These are phyloP conservation scores for Plagiodera versicolora DNA, from an alignment of 2,888 invertebrate species.

Conservation along the genomic window DNA sequence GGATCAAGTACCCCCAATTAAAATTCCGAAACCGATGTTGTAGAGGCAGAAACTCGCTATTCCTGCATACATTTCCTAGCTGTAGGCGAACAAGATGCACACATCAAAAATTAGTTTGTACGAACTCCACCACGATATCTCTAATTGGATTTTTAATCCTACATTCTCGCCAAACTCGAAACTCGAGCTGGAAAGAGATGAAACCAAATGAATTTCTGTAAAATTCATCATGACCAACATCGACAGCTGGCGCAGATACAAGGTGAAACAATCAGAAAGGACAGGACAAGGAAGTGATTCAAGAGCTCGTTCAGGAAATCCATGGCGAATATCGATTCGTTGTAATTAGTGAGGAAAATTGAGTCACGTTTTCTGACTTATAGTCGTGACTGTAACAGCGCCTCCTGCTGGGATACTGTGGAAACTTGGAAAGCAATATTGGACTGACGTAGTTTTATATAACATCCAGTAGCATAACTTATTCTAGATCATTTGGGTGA, in stretches of 20 bases:
- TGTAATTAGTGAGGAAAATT: slow-evolving; percentile 28
- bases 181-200: background rate
- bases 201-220: background rate
- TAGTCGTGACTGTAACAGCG: slow-evolving; percentile 5
- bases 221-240: slow-evolving; percentile 11
- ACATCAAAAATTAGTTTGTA: slow-evolving; percentile 1
- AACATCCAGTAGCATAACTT: background rate
- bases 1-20: background rate
- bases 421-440: background rate
- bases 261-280: no score
- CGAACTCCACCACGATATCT: slow-evolving; percentile 6
- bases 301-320: no score
- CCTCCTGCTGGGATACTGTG: background rate
- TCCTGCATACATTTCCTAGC: background rate
- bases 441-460: background rate
- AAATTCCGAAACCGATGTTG: background rate
- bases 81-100: background rate
- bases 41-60: slow-evolving; percentile 7
- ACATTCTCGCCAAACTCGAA: background rate
- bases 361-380: slow-evolving; percentile 26
- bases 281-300: no score
- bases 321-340: slow-evolving; percentile 27
- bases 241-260: no score
- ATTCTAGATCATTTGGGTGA: no score
- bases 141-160: slow-evolving; percentile 12